These are phyloP conservation scores for Diadromus collaris DNA, from an alignment of 2,888 invertebrate genomes.

Conservation along the genomic window DNA sequence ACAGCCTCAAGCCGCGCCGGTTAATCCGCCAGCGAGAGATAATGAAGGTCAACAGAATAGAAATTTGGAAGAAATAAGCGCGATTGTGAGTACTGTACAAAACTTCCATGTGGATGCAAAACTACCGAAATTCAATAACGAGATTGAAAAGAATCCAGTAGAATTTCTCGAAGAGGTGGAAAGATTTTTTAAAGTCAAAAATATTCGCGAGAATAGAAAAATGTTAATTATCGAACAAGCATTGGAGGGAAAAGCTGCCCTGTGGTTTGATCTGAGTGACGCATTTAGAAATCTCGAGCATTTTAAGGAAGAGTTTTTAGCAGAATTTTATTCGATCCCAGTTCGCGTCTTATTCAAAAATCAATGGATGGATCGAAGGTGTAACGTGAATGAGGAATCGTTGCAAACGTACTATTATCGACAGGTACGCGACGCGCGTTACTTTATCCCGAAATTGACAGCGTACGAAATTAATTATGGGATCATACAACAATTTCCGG, in stretches of 20 bases:
- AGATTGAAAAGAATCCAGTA: conserved; percentile 23
- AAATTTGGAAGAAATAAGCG: background rate
- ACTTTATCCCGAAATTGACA: conserved; percentile 12
- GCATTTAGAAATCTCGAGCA: background rate
- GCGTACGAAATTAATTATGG: conserved; percentile 31
- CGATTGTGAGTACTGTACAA: background rate
- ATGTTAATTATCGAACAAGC: conserved; percentile 26
- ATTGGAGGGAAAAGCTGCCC: conserved; percentile 29
- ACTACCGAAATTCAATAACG: conserved; percentile 37
- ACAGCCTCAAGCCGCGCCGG: background rate
- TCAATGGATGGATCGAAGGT: conserved; percentile 6
- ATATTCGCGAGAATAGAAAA: conserved; percentile 24
- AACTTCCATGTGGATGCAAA: conserved; percentile 33
- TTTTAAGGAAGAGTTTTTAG: conserved; percentile 3
- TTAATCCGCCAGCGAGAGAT: background rate
- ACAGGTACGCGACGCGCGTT: conserved; percentile 23
- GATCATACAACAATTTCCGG: conserved; percentile 25
- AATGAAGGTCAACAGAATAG: background rate
- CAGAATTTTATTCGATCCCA: conserved; percentile 40
- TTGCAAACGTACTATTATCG: conserved; percentile 26
- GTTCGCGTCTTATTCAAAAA: conserved; percentile 21
- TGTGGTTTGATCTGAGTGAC: conserved; percentile 9
- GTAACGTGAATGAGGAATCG: background rate
- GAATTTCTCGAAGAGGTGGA: conserved; percentile 50
- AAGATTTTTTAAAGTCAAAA: conserved; percentile 40